These are phyloP conservation scores for Hipposideros armiger DNA, from an alignment of 2,113 vertebrate species.

Conservation along the genomic window DNA sequence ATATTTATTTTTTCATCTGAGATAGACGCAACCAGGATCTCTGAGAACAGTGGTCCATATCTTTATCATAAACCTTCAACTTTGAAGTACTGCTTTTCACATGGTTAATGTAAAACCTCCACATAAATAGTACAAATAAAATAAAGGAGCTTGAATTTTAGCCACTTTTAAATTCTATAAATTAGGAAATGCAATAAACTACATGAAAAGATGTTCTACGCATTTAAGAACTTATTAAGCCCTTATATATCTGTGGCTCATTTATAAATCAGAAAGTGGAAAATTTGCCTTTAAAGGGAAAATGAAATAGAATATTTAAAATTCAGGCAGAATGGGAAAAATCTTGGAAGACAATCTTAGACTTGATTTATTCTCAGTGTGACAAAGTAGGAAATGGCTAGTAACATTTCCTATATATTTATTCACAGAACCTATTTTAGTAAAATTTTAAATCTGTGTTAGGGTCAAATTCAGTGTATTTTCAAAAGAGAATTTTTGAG, in stretches of 20 bases:
- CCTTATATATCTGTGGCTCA: background rate
- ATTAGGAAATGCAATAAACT: background rate
- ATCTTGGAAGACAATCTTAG: background rate
- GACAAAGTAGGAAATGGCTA: slow-evolving; percentile 5
- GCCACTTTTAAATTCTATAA: background rate
- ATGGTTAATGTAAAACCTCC: background rate
- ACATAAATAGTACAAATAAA: background rate
- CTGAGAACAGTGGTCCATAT: background rate
- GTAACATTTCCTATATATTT: background rate
- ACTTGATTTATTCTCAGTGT: background rate
- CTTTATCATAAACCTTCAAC: background rate
- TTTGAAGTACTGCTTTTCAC: background rate
- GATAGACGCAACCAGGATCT: background rate
- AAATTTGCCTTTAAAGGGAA: background rate
- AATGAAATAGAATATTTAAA: slow-evolving; percentile 16
- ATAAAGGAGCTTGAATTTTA: background rate
- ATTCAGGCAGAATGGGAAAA: slow-evolving; percentile 27
- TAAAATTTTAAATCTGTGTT: background rate
- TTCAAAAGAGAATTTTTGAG: background rate
- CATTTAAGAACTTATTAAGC: background rate
- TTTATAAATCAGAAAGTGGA: slow-evolving; percentile 15
- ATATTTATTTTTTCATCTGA: background rate
- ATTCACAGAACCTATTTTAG: background rate
- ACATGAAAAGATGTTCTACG: background rate
- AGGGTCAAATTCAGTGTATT: slow-evolving; percentile 13